Percentiles rank a stretch among this genome's conserved stretches.
Conservation (phyloP, 2,888 invertebrate species). For the Synanthedon tipuliformis region DNA sequence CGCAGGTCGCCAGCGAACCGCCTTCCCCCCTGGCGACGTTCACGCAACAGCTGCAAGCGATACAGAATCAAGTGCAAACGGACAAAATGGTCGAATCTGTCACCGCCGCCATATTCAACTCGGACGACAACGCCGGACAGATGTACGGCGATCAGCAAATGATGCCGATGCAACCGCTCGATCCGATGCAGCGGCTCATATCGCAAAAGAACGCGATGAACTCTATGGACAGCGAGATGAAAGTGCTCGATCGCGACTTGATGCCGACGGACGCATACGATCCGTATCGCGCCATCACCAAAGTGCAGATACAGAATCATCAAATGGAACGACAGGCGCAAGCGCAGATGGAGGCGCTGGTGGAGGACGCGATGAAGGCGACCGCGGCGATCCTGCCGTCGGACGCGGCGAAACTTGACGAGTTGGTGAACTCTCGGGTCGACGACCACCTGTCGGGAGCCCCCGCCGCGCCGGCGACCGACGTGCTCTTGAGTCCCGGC, state of each 20-base stretch:
- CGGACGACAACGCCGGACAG: slow-evolving; percentile 38
- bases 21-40: slow-evolving; percentile 52
- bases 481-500: slow-evolving; percentile 40
- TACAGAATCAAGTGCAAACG: slow-evolving; percentile 62
- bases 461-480: slow-evolving; percentile 36
- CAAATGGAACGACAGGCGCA: slow-evolving; percentile 42
- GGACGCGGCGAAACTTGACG: slow-evolving; percentile 44
- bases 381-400: slow-evolving; percentile 53
- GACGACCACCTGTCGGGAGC: slow-evolving; percentile 42
- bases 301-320: not conserved
- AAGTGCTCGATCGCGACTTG: slow-evolving; percentile 38
- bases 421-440: slow-evolving; percentile 63
- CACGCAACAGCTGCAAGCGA: slow-evolving; percentile 58
- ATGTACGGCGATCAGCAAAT: slow-evolving; percentile 39
- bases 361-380: slow-evolving; percentile 61
- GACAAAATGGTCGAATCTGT: slow-evolving; percentile 67
- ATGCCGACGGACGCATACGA: slow-evolving; percentile 25
- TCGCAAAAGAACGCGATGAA: slow-evolving; percentile 26
- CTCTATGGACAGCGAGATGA: slow-evolving; percentile 36
- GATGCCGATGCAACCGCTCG: slow-evolving; percentile 26
- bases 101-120: slow-evolving; percentile 63
- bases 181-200: slow-evolving; percentile 44
- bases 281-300: not conserved
- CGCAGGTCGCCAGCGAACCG: slow-evolving; percentile 35
- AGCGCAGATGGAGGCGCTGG: slow-evolving; percentile 59